A percentile compares a stretch with the other conserved stretches of the same genome.
Conservation (phyloP, 1,140 invertebrate genomes). For the Scaptomyza montana region DNA sequence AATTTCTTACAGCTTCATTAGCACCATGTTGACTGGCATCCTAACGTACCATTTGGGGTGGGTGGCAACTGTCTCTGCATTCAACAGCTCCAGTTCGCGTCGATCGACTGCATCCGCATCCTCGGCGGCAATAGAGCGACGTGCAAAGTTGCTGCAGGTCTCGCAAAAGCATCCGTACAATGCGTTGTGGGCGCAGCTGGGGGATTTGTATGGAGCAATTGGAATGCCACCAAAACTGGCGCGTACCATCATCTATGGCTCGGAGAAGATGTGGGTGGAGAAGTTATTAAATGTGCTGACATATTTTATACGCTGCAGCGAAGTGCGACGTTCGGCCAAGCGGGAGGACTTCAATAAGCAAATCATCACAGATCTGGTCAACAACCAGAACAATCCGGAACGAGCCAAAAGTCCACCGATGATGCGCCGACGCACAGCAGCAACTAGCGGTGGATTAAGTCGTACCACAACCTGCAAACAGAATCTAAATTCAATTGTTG, state of each 20-base stretch:
- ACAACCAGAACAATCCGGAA: conserved; percentile 51
- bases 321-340: conserved; percentile 85
- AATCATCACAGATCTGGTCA: conserved; percentile 62
- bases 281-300: conserved; percentile 89
- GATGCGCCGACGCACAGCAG: conserved; percentile 13
- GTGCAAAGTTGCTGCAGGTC: conserved; percentile 75
- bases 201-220: conserved; percentile 92
- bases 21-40: conserved; percentile 93
- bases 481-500: conserved; percentile 71
- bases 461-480: conserved; percentile 72
- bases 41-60: conserved; percentile 95
- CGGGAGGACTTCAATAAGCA: conserved; percentile 82
- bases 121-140: conserved; percentile 75
- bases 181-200: conserved; percentile 93
- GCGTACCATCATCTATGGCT: conserved; percentile 91
- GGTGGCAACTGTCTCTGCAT: conserved; percentile 89
- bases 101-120: conserved; percentile 54
- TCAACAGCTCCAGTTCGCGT: conserved; percentile 61
- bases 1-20: conserved; percentile 91
- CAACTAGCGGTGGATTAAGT: conserved; percentile 36
- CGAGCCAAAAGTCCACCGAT: conserved; percentile 57
- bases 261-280: conserved; percentile 87
- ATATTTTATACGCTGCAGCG: conserved; percentile 92
- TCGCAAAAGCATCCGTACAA: conserved; percentile 87
- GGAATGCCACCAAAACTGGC: conserved; percentile 90